phyloP scores from a whole-genome alignment of 2,797 vertebrate species.

The Crenichthys baileyi region DNA sequence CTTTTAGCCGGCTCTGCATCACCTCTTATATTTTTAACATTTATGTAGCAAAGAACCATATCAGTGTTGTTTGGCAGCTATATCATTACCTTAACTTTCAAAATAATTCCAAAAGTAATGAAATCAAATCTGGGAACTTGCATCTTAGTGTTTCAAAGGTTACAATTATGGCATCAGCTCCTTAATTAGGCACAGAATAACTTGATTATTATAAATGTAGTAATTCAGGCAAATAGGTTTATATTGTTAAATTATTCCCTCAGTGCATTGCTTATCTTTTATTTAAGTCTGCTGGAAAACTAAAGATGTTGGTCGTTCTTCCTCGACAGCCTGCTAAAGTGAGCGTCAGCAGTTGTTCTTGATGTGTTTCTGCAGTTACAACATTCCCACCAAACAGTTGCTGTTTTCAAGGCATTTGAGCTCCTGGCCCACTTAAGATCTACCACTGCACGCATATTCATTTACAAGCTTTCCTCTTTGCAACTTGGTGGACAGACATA shows the following conservation, averaged over 20 bases:
- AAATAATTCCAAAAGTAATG: neutral
- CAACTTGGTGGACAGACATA: neutral
- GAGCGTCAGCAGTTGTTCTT: constrained; percentile 4
- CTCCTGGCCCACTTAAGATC: constrained; percentile 41
- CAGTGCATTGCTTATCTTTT: neutral
- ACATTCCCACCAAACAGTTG: constrained; percentile 27
- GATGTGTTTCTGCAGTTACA: neutral
- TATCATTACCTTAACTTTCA: neutral
- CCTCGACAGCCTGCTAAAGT: constrained; percentile 22
- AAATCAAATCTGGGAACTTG: neutral
- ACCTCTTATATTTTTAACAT: too few relatives aligned
- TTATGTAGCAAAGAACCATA: neutral
- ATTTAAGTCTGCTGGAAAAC: neutral
- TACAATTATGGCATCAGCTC: neutral
- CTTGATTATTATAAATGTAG: neutral
- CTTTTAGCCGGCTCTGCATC: neutral
- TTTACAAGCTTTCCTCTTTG: neutral
- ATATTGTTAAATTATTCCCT: neutral
- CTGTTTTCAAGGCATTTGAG: constrained; percentile 25
- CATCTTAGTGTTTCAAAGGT: neutral
- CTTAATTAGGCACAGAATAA: neutral
- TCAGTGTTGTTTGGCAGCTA: neutral
- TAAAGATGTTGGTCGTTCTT: neutral
- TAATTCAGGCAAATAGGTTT: neutral
- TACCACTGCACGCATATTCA: neutral